Conservation (phyloP, 2,113 vertebrate species). For the Albula glossodonta region DNA sequence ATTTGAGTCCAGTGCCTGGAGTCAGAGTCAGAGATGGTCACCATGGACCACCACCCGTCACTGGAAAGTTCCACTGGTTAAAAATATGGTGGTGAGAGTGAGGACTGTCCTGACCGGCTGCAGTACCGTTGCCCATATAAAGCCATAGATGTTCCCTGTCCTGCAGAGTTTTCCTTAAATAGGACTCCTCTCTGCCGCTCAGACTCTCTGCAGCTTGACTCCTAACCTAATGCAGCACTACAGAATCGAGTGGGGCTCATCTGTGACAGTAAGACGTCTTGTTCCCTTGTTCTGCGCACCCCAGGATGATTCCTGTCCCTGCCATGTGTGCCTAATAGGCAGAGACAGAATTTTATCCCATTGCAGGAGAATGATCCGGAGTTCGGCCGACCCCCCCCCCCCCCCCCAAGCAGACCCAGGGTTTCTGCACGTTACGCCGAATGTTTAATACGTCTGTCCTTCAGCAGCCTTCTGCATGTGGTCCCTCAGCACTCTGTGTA, state of each 20-base stretch:
- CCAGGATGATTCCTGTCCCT: constrained; percentile 18
- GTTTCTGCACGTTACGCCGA: constrained; percentile 27
- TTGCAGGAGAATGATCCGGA: constrained; percentile 30
- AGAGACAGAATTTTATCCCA: constrained; percentile 28
- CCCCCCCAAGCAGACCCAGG: constrained; percentile 14
- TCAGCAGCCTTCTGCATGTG: constrained; percentile 29
- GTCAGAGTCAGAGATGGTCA: neutral
- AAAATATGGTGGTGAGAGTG: neutral
- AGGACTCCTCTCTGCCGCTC: neutral
- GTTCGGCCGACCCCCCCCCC: neutral
- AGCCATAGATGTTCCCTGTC: neutral
- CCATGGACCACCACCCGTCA: neutral
- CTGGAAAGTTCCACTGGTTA: neutral
- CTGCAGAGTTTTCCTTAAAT: constrained; percentile 20
- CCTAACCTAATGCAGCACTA: neutral
- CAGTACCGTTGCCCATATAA: constrained; percentile 19
- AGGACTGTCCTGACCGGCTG: neutral
- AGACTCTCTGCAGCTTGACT: constrained; percentile 15
- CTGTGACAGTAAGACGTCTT: neutral
- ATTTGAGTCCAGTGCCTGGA: neutral
- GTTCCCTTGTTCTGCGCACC: neutral
- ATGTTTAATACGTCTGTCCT: constrained; percentile 11
- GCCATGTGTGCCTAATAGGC: constrained; percentile 2
- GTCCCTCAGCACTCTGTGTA: neutral
- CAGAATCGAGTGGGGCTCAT: neutral